A percentile compares a stretch with the other conserved stretches of the same genome.
These are phyloP conservation scores for Callocephalon fimbriatum DNA, from an alignment of 2,113 vertebrate genomes.

Conservation along the genomic window DNA sequence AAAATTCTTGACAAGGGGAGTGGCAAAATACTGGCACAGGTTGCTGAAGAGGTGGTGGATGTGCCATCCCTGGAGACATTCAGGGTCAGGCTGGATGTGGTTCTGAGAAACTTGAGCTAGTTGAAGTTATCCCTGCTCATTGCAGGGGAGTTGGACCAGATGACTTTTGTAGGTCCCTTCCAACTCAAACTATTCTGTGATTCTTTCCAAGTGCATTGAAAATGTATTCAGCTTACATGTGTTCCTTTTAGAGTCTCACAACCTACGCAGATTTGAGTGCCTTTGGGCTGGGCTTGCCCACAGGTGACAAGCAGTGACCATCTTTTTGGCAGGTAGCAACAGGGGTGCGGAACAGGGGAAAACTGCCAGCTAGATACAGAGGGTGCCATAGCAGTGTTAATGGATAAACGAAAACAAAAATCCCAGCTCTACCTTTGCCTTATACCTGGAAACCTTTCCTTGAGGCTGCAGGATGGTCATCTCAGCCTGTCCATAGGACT, in stretches of 20 bases:
- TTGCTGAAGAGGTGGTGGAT: neutral
- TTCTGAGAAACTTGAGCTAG: neutral
- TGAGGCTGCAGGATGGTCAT: neutral
- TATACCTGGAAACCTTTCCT: neutral
- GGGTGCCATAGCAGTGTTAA: neutral
- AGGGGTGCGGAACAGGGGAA: neutral
- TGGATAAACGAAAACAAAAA: neutral
- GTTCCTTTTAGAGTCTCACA: accelerated
- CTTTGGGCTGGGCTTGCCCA: neutral
- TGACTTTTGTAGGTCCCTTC: neutral
- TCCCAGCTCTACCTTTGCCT: neutral
- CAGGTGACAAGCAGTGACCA: neutral
- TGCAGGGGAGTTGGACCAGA: neutral
- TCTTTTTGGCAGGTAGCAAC: neutral
- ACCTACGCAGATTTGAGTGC: accelerated
- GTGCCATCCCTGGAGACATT: neutral
- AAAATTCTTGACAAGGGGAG: neutral
- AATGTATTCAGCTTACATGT: accelerated
- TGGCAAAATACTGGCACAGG: neutral
- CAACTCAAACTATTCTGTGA: neutral
- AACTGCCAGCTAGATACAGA: neutral
- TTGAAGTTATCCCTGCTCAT: neutral
- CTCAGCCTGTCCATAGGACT: neutral
- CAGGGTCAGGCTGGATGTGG: neutral
- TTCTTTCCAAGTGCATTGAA: accelerated